Evolutionary conservation across 2,113 vertebrate species (phyloP).

Genomic region (Empidonax traillii): DNA sequence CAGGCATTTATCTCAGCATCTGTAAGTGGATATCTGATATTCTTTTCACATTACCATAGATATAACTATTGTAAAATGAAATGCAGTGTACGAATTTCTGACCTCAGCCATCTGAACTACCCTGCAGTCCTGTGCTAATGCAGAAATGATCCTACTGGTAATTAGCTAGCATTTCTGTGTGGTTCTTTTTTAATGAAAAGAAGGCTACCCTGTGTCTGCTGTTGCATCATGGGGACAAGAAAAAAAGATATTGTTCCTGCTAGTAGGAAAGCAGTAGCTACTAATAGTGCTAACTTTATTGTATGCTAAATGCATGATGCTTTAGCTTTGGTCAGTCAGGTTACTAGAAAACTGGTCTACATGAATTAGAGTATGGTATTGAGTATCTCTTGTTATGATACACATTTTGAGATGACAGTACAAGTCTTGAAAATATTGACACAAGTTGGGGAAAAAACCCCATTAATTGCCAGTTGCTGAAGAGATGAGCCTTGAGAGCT

Average conservation of each 20-base stretch:
- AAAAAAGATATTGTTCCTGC: background rate
- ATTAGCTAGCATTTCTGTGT: background rate
- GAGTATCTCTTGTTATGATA: background rate
- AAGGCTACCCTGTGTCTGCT: rapidly evolving
- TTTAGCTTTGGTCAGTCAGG: background rate
- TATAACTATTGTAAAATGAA: background rate
- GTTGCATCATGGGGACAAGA: background rate
- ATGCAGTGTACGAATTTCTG: background rate
- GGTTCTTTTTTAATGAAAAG: background rate
- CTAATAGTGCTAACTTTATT: background rate
- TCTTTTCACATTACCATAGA: background rate
- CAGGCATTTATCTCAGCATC: background rate
- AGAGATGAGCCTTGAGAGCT: background rate
- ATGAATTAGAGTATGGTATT: background rate
- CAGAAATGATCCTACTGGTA: background rate
- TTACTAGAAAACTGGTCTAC: background rate
- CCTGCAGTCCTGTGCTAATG: background rate
- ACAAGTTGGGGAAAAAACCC: background rate
- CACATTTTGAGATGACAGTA: background rate
- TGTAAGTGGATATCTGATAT: background rate
- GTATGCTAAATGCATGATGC: background rate
- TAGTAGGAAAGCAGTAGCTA: background rate
- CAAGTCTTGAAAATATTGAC: background rate
- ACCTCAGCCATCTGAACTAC: background rate
- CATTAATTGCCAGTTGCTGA: background rate